Evolutionary conservation across 2,113 vertebrate species (phyloP), one percentile per base, ranked within the genome.

Genomic region (Epinephelus lanceolatus): DNA sequence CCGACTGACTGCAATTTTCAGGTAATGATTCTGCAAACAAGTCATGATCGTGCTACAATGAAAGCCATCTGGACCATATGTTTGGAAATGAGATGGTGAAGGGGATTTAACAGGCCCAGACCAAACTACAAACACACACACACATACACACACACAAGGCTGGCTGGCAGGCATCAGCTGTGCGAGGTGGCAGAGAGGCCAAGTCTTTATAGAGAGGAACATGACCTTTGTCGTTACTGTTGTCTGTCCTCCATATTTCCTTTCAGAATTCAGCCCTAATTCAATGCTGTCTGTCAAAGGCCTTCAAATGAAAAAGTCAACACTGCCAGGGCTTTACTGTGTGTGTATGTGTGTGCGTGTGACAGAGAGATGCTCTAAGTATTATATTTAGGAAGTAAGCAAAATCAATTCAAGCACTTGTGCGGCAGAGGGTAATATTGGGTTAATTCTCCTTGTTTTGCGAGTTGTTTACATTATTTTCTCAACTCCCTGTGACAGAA

Each of bases 41-140:
- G 75, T 80, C 73, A 82, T 84, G 80, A 89, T 90, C 23, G 15
- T 67, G 61, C 62, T n/a, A 69, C 57, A 78, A 47, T 86, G 71
- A 83, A 45, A 77, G 40, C 83, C 86, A 88, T 89, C 88, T 92
- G 89, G 86, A 81, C 82, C 69, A 74, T 84, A 80, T 86, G 88
- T 82, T 83, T 59, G 42, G 37, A 77, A 86, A 80, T 76, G 30
- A 88, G 78, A 68, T 70, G 0, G 61, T 69, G 76, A 83, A 80
- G 49, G 21, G 62, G 77, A 80, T 86, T 68, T 63, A 74, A 78
- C 71, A 76, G 40, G 49, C 25, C 27, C 42, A 60, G 67, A 71
- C 19, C 68, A 51, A 80, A 72, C 75, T 69, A 65, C 60, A 33
- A 23, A 40, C 27, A n/a, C 63, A 80, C 66, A 70, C 40, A 56